phyloP scores from a whole-genome alignment of 2,888 invertebrate species.

The Nomada fabriciana region DNA sequence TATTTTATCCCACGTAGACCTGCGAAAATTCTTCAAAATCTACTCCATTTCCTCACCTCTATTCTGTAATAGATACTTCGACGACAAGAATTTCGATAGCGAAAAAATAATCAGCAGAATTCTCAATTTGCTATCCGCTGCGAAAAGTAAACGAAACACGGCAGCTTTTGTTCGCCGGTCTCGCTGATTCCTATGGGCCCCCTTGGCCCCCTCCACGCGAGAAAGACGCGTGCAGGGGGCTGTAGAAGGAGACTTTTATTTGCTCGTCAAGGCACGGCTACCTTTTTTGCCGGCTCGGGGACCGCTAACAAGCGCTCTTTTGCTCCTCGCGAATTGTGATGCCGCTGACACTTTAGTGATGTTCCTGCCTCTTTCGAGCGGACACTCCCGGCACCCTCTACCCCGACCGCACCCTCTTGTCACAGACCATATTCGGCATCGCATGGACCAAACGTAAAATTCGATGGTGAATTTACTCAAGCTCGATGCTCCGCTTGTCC shows the following conservation, averaged over 20 bases:
- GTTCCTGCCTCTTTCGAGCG: constrained; percentile 77
- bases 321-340: constrained; percentile 83
- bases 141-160: constrained; percentile 44
- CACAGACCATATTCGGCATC: constrained; percentile 67
- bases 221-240: constrained; percentile 64
- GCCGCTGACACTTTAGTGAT: constrained; percentile 84
- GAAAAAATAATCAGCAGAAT: too few species aligned
- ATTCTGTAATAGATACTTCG: too few species aligned
- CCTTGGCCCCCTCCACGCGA: constrained; percentile 34
- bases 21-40: too few species aligned
- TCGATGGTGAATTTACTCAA: constrained; percentile 63
- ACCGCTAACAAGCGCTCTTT: constrained; percentile 83
- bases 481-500: constrained; percentile 16
- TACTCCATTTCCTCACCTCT: too few species aligned
- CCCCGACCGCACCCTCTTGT: neutral
- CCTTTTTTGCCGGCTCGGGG: constrained; percentile 79
- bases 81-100: too few species aligned
- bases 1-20: too few species aligned
- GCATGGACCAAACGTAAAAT: constrained; percentile 64
- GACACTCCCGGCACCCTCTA: constrained; percentile 38
- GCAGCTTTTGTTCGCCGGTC: constrained; percentile 43
- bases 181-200: neutral
- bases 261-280: constrained; percentile 57
- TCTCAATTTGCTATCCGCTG: constrained; percentile 19
- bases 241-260: constrained; percentile 64